Percentiles rank a stretch among this genome's conserved stretches.
These are phyloP conservation scores for Xestia xanthographa DNA, from an alignment of 2,888 invertebrate genomes.

Conservation along the genomic window DNA sequence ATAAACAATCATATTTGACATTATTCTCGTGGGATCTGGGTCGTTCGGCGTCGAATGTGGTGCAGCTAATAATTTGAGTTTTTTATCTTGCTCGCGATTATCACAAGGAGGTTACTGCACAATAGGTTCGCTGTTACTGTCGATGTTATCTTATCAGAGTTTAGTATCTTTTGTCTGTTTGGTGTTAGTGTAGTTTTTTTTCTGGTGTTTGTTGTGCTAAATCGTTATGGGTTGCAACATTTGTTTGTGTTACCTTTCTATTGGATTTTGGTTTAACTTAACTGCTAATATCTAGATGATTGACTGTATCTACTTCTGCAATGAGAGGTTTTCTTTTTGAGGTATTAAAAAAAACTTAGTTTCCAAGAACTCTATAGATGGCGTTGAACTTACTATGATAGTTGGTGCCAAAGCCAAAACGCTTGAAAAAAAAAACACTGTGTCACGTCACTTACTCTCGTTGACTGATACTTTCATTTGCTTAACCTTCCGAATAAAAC, in stretches of 20 bases:
- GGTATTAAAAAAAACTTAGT: no score
- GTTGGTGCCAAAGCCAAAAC: no score
- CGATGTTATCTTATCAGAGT: constrained; percentile 40
- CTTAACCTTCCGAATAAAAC: no score
- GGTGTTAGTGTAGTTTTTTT: not conserved
- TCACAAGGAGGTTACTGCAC: constrained; percentile 42
- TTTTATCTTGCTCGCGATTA: constrained; percentile 54
- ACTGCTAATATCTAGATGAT: not conserved
- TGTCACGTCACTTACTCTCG: no score
- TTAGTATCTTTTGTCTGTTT: constrained; percentile 26
- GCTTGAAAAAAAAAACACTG: no score
- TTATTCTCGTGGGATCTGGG: constrained; percentile 64
- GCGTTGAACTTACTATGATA: no score
- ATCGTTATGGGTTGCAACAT: not conserved
- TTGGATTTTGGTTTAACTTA: no score
- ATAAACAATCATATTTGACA: constrained; percentile 63
- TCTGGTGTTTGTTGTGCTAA: not conserved
- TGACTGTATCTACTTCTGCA: not conserved
- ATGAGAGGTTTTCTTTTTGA: no score
- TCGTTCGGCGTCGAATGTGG: constrained; percentile 47
- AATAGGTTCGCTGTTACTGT: constrained; percentile 24
- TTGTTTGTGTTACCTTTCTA: not conserved
- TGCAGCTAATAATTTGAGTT: constrained; percentile 49
- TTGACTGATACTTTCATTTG: no score
- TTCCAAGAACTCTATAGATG: no score